Evolutionary conservation across 2,797 vertebrate species (phyloP).

Genomic region (Toxotes lorentzi): DNA sequence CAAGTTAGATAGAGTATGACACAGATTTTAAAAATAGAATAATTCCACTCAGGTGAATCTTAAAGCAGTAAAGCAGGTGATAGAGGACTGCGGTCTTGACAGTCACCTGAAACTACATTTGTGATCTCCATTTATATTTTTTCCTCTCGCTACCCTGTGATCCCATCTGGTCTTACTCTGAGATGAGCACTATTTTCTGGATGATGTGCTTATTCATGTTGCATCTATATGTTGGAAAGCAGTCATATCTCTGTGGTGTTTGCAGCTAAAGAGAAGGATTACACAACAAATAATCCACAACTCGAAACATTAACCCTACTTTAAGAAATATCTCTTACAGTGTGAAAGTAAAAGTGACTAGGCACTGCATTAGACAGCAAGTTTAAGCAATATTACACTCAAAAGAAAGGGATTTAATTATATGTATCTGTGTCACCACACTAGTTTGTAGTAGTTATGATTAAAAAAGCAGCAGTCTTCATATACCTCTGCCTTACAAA

Average conservation of each 20-base stretch:
- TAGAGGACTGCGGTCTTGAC: not conserved
- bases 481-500: not conserved
- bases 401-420: conserved; percentile 49
- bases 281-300: conserved; percentile 72
- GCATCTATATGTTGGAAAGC: conserved; percentile 23
- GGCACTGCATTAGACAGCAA: conserved; percentile 19
- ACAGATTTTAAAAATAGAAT: conserved; percentile 32
- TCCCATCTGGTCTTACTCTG: conserved; percentile 17
- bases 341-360: conserved; percentile 13
- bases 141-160: conserved; percentile 15
- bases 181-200: conserved; percentile 17
- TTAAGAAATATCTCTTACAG: conserved; percentile 15
- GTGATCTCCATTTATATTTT: conserved; percentile 30
- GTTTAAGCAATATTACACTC: conserved; percentile 32
- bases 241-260: conserved; percentile 31
- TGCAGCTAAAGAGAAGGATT: conserved; percentile 51
- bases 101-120: conserved; percentile 23
- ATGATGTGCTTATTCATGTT: conserved; percentile 30
- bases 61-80: conserved; percentile 3
- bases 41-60: not conserved
- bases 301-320: conserved; percentile 34
- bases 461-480: conserved; percentile 15
- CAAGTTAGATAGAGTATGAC: conserved; percentile 31
- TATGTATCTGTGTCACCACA: conserved; percentile 51
- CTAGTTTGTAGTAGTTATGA: conserved; percentile 19